Evolutionary conservation across 2,888 invertebrate genomes (phyloP).

Genomic region (Anaspis maculata): DNA sequence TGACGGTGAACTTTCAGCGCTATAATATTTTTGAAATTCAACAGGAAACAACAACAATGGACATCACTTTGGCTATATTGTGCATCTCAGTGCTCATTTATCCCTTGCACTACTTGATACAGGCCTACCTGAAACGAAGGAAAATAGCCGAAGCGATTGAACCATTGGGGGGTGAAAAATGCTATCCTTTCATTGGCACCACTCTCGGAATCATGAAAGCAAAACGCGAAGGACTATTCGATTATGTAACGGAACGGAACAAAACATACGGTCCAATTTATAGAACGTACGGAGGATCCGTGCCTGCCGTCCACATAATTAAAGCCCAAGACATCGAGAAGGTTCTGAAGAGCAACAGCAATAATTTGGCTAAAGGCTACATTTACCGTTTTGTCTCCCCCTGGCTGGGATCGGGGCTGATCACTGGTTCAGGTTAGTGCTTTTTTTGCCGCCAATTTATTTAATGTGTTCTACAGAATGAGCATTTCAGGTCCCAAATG

Average conservation of each 20-base stretch:
- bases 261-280: constrained; percentile 21
- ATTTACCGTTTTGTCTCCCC: constrained; percentile 20
- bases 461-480: too few relatives aligned
- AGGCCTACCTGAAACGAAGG: constrained; percentile 4
- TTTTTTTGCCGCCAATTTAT: too few relatives aligned
- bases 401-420: constrained; percentile 26
- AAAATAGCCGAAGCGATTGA: constrained; percentile 7
- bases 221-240: constrained; percentile 6
- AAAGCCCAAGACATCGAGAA: constrained; percentile 24
- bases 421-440: constrained; percentile 23
- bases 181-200: constrained; percentile 13
- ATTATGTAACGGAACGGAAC: too few relatives aligned
- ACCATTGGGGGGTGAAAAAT: constrained; percentile 8
- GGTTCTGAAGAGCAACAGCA: constrained; percentile 15
- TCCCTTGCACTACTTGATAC: neutral
- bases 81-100: neutral
- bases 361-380: constrained; percentile 20
- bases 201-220: constrained; percentile 3
- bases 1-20: too few relatives aligned
- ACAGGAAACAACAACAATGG: too few relatives aligned
- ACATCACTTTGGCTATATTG: neutral
- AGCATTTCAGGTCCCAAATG: too few relatives aligned
- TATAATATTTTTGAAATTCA: too few relatives aligned
- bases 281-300: constrained; percentile 20
- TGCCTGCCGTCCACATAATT: constrained; percentile 21